Evolutionary conservation across 2,113 vertebrate species (phyloP), one percentile per base, ranked within the genome.

Genomic region (Cyanocitta stelleri): DNA sequence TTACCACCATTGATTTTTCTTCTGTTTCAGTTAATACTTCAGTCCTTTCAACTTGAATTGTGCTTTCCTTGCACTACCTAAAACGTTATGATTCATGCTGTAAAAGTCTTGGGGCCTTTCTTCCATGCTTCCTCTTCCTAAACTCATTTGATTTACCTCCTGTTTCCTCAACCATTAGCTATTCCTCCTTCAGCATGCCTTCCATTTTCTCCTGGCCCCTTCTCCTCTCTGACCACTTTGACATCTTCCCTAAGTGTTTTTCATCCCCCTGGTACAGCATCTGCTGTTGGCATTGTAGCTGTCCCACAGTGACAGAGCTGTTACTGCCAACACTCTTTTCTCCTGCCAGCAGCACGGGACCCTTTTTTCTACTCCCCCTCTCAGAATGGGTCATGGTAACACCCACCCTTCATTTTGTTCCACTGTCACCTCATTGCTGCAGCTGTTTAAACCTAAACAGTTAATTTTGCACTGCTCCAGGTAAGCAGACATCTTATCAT

Each of bases 291-390:
- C 1, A 4, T 11, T 51, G 35, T 9, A 75, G 46, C 27, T 23
- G 10, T 11, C 17, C 30, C n/a, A 26, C 1, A 0, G 33, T 1
- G 22, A 63, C 27, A 71, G 9, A 75, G 11, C 26, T 24, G 9
- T 48, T 63, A 30, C 39, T 44, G 24, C 33, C 3, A 4, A 41
- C 1, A 3, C 0, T 0, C 24, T 79, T 87, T n/a, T 48, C 78
- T 72, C 58, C 49, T 32, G 39, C 15, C 52, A 26, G 63, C 18
- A 48, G 44, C 18, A 43, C 0, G 0, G 11, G n/a, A 54, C 39
- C 10, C 27, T 58, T 58, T 64, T 62, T 54, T 7, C 41, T 52
- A 30, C 27, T 64, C 58, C 27, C 18, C 0, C 19, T 44, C 41
- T 44, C 22, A 13, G 26, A 61, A 71, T 0, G 5, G 86, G 59